These are phyloP conservation scores for Eurystomus gularis DNA, from an alignment of 2,113 vertebrate genomes.

Conservation along the genomic window DNA sequence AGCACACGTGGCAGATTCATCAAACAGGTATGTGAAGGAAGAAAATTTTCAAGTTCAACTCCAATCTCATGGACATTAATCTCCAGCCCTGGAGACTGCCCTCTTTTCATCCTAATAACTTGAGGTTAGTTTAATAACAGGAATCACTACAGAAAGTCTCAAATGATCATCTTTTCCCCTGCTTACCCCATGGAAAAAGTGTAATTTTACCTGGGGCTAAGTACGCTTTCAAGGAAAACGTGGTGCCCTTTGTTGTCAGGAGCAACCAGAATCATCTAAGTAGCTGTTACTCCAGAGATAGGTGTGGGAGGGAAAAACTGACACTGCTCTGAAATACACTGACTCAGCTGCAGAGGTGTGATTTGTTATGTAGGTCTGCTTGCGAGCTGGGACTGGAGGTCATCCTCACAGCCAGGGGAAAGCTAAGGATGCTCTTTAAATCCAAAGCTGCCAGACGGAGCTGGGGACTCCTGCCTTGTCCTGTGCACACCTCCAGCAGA, in stretches of 20 bases:
- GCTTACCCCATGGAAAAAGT: conserved; percentile 10
- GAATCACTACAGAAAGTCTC: conserved; percentile 30
- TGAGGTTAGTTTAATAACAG: conserved; percentile 39
- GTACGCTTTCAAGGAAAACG: background rate
- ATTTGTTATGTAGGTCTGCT: background rate
- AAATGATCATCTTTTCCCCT: conserved; percentile 22
- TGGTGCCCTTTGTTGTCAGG: conserved; percentile 8
- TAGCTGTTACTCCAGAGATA: background rate
- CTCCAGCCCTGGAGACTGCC: conserved; percentile 14
- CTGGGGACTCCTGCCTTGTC: background rate
- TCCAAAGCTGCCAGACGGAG: background rate
- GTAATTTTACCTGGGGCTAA: conserved; percentile 41
- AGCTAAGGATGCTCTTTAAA: background rate
- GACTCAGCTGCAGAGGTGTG: conserved; percentile 19
- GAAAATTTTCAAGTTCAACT: conserved; percentile 26
- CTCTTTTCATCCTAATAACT: conserved; percentile 51
- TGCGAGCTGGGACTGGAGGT: background rate
- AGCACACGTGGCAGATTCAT: background rate
- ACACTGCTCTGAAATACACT: background rate
- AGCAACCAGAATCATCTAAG: conserved; percentile 24
- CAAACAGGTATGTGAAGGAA: conserved; percentile 11
- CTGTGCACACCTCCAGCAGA: background rate
- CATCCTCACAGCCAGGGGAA: background rate
- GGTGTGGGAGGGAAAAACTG: background rate
- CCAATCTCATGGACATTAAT: conserved; percentile 13